phyloP scores from a whole-genome alignment of 2,888 invertebrate genomes.

The Pyralis farinalis region DNA sequence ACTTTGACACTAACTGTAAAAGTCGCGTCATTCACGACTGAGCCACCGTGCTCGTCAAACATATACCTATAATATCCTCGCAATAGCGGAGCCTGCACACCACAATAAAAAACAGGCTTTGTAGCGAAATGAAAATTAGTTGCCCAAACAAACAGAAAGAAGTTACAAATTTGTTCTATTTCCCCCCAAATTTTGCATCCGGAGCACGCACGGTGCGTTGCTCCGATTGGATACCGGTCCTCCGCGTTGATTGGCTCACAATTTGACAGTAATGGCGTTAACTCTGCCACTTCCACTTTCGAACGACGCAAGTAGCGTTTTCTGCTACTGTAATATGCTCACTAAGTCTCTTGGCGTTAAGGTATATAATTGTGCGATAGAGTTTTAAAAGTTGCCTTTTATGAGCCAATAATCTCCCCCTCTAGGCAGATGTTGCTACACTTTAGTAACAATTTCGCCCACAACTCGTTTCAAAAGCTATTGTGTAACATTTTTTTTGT shows the following conservation, averaged over 20 bases:
- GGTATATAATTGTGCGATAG: constrained; percentile 12
- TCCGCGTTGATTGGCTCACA: constrained; percentile 68
- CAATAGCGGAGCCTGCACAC: too few species aligned
- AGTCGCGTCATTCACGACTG: too few species aligned
- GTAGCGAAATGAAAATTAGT: constrained; percentile 35
- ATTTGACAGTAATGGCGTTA: constrained; percentile 80
- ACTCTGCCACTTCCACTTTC: constrained; percentile 32
- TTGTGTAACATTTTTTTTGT: constrained; percentile 69
- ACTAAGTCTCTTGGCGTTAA: not conserved
- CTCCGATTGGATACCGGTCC: constrained; percentile 61
- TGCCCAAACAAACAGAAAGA: constrained; percentile 48
- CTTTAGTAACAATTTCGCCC: constrained; percentile 78
- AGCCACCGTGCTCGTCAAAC: too few species aligned
- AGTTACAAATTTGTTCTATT: constrained; percentile 62
- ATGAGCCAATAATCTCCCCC: constrained; percentile 39
- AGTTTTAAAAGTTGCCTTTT: constrained; percentile 15
- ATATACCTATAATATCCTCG: too few species aligned
- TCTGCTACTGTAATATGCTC: constrained; percentile 12
- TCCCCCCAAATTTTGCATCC: constrained; percentile 74
- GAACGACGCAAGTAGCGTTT: constrained; percentile 24
- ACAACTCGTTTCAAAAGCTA: constrained; percentile 67
- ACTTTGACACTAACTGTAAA: too few species aligned
- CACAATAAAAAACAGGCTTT: constrained; percentile 26
- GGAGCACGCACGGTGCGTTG: constrained; percentile 51
- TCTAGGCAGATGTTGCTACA: constrained; percentile 78